Percentiles rank a stretch among this genome's conserved stretches.
These are phyloP conservation scores for Luperina nickerlii DNA, from an alignment of 2,888 invertebrate genomes.

Conservation along the genomic window DNA sequence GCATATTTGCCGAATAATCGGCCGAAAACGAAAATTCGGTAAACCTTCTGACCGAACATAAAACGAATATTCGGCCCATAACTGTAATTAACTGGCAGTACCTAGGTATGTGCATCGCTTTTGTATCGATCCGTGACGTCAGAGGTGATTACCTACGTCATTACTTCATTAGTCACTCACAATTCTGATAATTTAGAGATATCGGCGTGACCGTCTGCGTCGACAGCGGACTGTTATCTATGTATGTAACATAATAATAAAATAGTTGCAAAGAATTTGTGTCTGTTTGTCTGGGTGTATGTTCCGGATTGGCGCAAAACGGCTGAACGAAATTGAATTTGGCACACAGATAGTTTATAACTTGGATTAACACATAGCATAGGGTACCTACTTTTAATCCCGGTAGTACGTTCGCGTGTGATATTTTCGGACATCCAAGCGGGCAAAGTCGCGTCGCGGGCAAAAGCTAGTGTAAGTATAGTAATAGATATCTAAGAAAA, in stretches of 20 bases:
- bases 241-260: neutral
- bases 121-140: constrained; percentile 28
- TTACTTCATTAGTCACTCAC: constrained; percentile 37
- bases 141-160: constrained; percentile 8
- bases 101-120: neutral
- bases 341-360: neutral
- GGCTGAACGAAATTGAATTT: neutral
- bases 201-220: constrained; percentile 14
- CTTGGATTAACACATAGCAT: neutral
- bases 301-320: neutral
- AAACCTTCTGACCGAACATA: no score
- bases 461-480: neutral
- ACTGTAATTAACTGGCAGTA: no score
- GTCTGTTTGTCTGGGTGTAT: neutral
- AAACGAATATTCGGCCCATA: no score
- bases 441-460: neutral
- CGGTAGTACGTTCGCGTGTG: neutral
- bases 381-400: neutral
- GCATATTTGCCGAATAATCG: no score
- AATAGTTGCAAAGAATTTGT: neutral
- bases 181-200: constrained; percentile 16
- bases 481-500: neutral
- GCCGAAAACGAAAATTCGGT: no score
- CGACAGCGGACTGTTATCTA: neutral
- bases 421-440: neutral